phyloP scores from a whole-genome alignment of 2,888 invertebrate genomes.

The Melanostoma mellinum region DNA sequence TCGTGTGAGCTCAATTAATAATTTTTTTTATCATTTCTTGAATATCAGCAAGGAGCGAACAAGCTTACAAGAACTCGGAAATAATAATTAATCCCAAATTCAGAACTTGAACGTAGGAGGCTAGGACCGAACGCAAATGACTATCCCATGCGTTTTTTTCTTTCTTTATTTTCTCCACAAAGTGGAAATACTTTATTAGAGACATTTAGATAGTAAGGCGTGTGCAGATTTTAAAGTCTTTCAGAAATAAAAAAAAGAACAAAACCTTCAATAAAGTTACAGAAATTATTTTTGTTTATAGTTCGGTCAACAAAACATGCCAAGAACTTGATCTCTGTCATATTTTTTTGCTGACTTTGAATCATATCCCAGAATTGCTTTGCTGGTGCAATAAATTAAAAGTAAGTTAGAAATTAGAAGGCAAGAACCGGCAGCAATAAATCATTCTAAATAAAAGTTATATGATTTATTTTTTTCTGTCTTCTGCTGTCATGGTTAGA shows the following conservation, averaged over 20 bases:
- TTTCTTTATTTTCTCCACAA: neutral
- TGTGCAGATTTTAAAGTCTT: slow-evolving; percentile 26
- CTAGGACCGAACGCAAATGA: slow-evolving; percentile 10
- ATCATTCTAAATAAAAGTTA: slow-evolving; percentile 14
- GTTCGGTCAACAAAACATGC: neutral
- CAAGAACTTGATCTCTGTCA: slow-evolving; percentile 12
- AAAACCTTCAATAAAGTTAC: neutral
- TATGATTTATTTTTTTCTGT: slow-evolving; percentile 21
- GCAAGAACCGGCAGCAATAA: slow-evolving; percentile 8
- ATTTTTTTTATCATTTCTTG: slow-evolving; percentile 21
- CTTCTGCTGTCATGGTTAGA: slow-evolving; percentile 15
- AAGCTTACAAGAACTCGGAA: slow-evolving; percentile 29
- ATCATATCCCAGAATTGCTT: neutral
- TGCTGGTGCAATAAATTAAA: slow-evolving; percentile 30
- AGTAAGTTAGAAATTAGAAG: neutral
- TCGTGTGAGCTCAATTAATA: slow-evolving; percentile 49
- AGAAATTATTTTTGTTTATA: neutral
- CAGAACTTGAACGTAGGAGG: slow-evolving; percentile 14
- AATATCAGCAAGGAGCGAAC: slow-evolving; percentile 32
- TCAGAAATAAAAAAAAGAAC: slow-evolving; percentile 21
- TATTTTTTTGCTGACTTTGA: slow-evolving; percentile 13
- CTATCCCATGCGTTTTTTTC: slow-evolving; percentile 28
- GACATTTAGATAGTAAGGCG: slow-evolving; percentile 49
- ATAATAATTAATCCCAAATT: slow-evolving; percentile 47
- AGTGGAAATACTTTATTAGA: slow-evolving; percentile 30